phyloP scores from a whole-genome alignment of 2,113 vertebrate genomes.

The Pampusana beccarii region DNA sequence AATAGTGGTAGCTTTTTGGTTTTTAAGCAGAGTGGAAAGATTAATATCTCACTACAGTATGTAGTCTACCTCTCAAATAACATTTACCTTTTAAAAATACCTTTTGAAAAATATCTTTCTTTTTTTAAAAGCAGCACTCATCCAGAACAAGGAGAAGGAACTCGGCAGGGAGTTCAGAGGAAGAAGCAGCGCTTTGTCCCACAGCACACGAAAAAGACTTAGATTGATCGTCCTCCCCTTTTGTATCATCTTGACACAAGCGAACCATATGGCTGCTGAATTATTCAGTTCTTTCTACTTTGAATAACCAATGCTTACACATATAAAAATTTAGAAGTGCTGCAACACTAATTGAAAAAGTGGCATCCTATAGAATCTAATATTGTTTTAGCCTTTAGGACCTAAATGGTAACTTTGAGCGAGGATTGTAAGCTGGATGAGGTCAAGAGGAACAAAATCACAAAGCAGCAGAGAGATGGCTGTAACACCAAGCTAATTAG shows the following conservation, averaged over 20 bases:
- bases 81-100: not conserved
- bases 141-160: not conserved
- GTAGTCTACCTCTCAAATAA: not conserved
- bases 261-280: not conserved
- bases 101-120: no score
- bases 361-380: not conserved
- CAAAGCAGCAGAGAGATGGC: not conserved
- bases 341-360: not conserved
- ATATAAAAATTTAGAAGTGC: not conserved
- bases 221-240: not conserved
- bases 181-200: slow-evolving; percentile 3
- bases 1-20: not conserved
- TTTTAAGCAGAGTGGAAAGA: not conserved
- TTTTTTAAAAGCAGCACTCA: not conserved
- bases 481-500: not conserved
- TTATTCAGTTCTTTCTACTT: slow-evolving; percentile 34
- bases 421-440: not conserved
- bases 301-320: not conserved
- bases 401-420: not conserved
- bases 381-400: not conserved
- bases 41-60: not conserved
- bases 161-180: not conserved
- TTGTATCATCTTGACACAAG: slow-evolving; percentile 25
- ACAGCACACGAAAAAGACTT: not conserved
- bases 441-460: slow-evolving; percentile 4